phyloP scores from a whole-genome alignment of 2,797 vertebrate genomes.

The Sebastes taczanowskii region DNA sequence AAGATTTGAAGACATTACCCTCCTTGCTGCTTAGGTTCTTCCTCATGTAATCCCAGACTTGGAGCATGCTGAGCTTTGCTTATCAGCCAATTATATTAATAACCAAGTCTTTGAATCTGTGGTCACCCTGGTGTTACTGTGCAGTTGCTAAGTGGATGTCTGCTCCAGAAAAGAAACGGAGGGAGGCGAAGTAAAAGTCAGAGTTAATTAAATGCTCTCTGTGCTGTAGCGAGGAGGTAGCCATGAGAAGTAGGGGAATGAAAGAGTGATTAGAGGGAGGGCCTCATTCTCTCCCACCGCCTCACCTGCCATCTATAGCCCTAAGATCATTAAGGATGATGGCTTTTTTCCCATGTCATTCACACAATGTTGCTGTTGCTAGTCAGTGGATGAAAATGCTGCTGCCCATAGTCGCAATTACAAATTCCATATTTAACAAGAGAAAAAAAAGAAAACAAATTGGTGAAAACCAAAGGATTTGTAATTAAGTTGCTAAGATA shows the following conservation, averaged over 20 bases:
- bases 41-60: constrained; percentile 1
- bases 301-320: constrained; percentile 34
- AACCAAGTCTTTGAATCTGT: constrained; percentile 37
- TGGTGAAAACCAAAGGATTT: background rate
- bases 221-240: constrained; percentile 31
- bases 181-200: constrained; percentile 39
- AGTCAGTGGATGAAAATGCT: background rate
- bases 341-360: constrained; percentile 11
- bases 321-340: constrained; percentile 40
- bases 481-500: background rate
- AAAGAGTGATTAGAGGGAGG: constrained; percentile 36
- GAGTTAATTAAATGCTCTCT: constrained; percentile 64
- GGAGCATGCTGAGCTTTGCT: background rate
- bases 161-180: constrained; percentile 30
- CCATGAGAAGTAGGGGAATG: constrained; percentile 48
- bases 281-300: constrained; percentile 4
- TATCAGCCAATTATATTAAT: constrained; percentile 60
- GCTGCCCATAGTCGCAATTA: background rate
- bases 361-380: background rate
- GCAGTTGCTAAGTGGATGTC: constrained; percentile 47
- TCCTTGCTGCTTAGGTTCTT: background rate
- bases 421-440: background rate
- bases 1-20: background rate
- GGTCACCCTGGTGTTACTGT: constrained; percentile 33
- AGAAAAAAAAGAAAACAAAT: background rate